Conservation (phyloP, 2,888 invertebrate species). For the Fabriciana adippe region DNA sequence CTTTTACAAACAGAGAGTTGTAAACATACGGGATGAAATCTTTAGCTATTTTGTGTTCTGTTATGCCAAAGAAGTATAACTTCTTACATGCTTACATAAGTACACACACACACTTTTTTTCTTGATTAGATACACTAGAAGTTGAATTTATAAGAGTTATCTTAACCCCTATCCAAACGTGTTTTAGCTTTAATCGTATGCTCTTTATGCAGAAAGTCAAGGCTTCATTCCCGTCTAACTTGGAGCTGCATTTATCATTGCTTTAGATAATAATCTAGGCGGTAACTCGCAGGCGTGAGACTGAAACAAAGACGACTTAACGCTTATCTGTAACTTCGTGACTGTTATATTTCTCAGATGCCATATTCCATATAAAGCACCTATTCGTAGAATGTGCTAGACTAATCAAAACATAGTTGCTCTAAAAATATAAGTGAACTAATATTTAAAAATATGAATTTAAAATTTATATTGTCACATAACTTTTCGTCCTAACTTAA, state of each 20-base stretch:
- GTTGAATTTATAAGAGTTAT: constrained; percentile 17
- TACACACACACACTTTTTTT: no score
- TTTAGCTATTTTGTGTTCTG: no score
- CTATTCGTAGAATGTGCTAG: constrained; percentile 20
- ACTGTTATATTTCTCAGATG: constrained; percentile 48
- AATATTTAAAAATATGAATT: no score
- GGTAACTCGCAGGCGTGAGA: constrained; percentile 72
- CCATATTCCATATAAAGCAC: constrained; percentile 34
- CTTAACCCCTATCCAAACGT: constrained; percentile 20
- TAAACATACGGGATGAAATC: no score
- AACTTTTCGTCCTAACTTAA: no score
- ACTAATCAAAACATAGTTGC: constrained; percentile 5
- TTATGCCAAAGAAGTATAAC: no score
- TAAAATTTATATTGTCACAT: no score
- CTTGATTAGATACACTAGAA: no score
- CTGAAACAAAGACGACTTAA: constrained; percentile 60
- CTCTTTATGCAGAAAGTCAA: constrained; percentile 34
- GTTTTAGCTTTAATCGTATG: constrained; percentile 32
- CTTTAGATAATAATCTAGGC: constrained; percentile 62
- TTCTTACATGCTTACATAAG: no score
- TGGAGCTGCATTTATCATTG: constrained; percentile 65
- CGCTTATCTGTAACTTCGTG: constrained; percentile 57
- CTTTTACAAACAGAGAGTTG: no score
- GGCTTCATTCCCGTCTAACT: constrained; percentile 35
- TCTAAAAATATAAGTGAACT: constrained; percentile 2